Conservation (phyloP, 2,113 vertebrate genomes). For the Tenrec ecaudatus region DNA sequence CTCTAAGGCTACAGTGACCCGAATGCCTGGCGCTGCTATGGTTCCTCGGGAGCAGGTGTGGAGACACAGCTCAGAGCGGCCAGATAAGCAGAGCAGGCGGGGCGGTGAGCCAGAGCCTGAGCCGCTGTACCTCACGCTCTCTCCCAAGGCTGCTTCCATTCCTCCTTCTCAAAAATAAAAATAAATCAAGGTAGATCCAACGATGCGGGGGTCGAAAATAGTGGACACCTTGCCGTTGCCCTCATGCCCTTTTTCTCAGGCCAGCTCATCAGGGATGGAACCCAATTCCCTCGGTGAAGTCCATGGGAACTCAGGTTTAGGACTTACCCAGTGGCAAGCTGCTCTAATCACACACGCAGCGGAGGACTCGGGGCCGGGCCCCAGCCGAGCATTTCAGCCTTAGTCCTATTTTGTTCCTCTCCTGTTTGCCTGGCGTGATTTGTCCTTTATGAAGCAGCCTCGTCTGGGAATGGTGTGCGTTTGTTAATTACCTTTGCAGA, state of each 20-base stretch:
- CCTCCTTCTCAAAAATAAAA: background rate
- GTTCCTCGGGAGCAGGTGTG: background rate
- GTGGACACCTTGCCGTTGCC: background rate
- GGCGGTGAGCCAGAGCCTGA: background rate
- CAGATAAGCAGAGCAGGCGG: background rate
- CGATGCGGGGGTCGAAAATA: background rate
- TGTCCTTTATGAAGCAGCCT: slow-evolving; percentile 78
- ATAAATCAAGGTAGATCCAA: background rate
- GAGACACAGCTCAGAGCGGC: background rate
- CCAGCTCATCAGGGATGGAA: background rate
- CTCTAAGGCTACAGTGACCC: background rate
- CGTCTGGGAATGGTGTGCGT: slow-evolving; percentile 82
- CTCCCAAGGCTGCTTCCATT: background rate
- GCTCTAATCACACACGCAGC: background rate
- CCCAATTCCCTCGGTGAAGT: slow-evolving; percentile 26
- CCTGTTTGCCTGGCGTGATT: slow-evolving; percentile 38
- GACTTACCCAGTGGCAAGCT: slow-evolving; percentile 2
- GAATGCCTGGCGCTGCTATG: background rate
- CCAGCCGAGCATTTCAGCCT: background rate
- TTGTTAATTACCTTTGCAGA: slow-evolving; percentile 88
- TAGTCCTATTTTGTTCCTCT: slow-evolving; percentile 36
- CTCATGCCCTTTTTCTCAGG: background rate
- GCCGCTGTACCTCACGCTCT: background rate
- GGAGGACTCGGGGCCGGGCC: background rate
- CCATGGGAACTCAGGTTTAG: slow-evolving; percentile 33